Conservation (phyloP, 2,888 invertebrate genomes). For the Frankliniella intonsa region DNA sequence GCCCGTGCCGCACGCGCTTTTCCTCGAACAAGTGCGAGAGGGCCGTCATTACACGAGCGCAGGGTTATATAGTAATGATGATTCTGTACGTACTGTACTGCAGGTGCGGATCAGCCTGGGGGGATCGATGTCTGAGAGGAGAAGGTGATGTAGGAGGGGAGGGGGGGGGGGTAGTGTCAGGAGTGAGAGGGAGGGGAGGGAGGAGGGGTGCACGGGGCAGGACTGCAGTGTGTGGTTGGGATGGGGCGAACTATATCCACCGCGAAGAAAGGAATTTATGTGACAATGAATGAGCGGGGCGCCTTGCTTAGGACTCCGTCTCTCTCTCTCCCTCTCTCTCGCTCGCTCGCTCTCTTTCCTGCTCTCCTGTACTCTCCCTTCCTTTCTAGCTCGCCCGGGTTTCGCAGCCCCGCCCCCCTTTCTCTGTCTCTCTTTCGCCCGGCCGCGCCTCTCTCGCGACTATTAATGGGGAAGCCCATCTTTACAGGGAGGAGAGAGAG, state of each 20-base stretch:
- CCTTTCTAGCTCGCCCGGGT: not conserved
- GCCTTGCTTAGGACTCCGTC: conserved; percentile 18
- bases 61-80: no score
- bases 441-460: conserved; percentile 15
- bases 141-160: not conserved
- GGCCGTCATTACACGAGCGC: no score
- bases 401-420: not conserved
- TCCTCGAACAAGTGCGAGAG: no score
- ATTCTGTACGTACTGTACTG: no score
- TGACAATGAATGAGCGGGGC: conserved; percentile 1
- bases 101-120: no score
- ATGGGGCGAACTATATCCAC: not conserved
- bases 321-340: not conserved
- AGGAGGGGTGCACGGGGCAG: not conserved
- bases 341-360: conserved; percentile 20
- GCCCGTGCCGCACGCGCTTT: no score
- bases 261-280: conserved; percentile 13
- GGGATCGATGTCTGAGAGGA: no score
- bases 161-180: not conserved
- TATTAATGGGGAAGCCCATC: conserved; percentile 33
- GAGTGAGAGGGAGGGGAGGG: not conserved
- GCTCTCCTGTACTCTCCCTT: not conserved
- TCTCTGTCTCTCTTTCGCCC: conserved; percentile 1
- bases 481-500: conserved; percentile 28
- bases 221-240: not conserved